phyloP scores from a whole-genome alignment of 1,140 invertebrate species.

The Leguminivora glycinivorella region DNA sequence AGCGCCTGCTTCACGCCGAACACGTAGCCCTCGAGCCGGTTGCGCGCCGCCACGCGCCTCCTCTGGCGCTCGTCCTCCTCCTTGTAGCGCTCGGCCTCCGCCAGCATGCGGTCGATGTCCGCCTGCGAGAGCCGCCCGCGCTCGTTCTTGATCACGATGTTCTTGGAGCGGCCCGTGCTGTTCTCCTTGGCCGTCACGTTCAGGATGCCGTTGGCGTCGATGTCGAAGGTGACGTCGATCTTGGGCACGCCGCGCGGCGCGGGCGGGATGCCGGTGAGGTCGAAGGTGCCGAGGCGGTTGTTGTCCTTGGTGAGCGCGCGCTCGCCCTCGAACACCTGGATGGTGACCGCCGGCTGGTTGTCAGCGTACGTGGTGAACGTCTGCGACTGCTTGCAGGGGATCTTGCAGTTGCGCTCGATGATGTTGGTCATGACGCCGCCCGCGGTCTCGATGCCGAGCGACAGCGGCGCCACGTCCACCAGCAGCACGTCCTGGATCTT shows the following conservation, averaged over 20 bases:
- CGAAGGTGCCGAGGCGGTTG: conserved; percentile 88
- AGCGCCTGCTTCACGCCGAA: conserved; percentile 88
- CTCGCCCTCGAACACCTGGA: conserved; percentile 85
- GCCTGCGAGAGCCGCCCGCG: conserved; percentile 93
- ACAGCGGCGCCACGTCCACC: no score
- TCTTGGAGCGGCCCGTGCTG: conserved; percentile 87
- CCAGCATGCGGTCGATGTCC: conserved; percentile 95
- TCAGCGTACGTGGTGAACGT: conserved; percentile 84
- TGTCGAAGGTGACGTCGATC: conserved; percentile 86
- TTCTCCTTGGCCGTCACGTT: conserved; percentile 80
- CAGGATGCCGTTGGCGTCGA: no score
- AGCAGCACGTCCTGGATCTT: conserved; percentile 78
- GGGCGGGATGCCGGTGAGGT: conserved; percentile 89
- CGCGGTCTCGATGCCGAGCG: no score
- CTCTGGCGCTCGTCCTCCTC: conserved; percentile 85
- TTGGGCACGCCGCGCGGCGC: conserved; percentile 89
- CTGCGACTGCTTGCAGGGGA: conserved; percentile 83
- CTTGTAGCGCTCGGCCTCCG: conserved; percentile 85
- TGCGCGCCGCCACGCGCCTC: conserved; percentile 86
- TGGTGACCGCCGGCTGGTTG: conserved; percentile 85
- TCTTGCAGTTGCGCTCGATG: no score
- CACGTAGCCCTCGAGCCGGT: conserved; percentile 90
- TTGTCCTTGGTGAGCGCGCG: conserved; percentile 88
- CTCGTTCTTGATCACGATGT: conserved; percentile 94
- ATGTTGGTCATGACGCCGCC: no score